Percentiles rank a stretch among this genome's conserved stretches.
These are phyloP conservation scores for Trichomycterus rosablanca DNA, from an alignment of 2,113 vertebrate species.

Conservation along the genomic window DNA sequence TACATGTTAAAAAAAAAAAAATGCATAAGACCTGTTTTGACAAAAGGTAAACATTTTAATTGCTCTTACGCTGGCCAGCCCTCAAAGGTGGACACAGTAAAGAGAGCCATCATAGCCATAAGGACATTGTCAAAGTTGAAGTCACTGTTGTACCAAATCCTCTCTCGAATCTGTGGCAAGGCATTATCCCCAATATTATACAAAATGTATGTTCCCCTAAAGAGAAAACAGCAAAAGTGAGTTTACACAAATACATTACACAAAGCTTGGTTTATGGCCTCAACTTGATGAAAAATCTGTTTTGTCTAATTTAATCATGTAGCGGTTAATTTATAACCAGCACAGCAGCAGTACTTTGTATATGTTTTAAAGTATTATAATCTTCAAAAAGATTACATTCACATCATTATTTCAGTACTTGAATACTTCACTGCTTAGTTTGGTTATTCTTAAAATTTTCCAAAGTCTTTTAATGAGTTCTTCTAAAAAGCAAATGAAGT, in stretches of 20 bases:
- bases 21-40: not conserved
- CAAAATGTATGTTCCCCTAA: slow-evolving; percentile 85
- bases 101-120: slow-evolving; percentile 97
- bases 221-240: slow-evolving; percentile 4
- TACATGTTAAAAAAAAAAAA: not conserved
- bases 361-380: no score
- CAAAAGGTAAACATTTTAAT: not conserved
- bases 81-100: slow-evolving; percentile 97
- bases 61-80: slow-evolving; percentile 92
- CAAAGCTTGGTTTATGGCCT: not conserved
- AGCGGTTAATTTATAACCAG: no score
- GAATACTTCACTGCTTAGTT: no score
- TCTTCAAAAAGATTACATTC: no score
- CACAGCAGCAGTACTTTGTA: no score
- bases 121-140: slow-evolving; percentile 98
- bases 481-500: no score
- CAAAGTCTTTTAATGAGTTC: no score
- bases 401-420: no score
- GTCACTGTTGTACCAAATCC: slow-evolving; percentile 92
- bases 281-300: not conserved
- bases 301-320: no score
- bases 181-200: slow-evolving; percentile 91
- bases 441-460: no score
- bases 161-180: slow-evolving; percentile 80
- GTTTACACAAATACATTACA: not conserved